Percentiles rank a stretch among this genome's conserved stretches.
Evolutionary conservation across 2,797 vertebrate genomes (phyloP).

Genomic region (Denticeps clupeoides): DNA sequence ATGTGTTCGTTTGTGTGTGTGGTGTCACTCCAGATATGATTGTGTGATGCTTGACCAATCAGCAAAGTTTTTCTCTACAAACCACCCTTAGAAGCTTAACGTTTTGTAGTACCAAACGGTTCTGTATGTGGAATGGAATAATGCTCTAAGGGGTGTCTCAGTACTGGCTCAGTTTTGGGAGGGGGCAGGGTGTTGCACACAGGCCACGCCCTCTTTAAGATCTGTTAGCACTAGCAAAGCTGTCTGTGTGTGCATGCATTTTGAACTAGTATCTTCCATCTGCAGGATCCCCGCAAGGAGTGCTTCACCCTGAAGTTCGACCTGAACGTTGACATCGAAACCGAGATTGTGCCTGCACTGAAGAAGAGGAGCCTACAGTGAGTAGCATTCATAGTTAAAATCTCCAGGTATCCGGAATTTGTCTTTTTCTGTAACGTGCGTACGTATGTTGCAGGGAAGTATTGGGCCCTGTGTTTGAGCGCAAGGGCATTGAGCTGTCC

Average conservation of each 20-base stretch:
- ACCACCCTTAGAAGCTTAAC: too few species aligned
- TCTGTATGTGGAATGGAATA: too few species aligned
- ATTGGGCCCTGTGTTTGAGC: conserved; percentile 79
- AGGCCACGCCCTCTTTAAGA: too few species aligned
- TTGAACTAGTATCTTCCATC: conserved; percentile 5
- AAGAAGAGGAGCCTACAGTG: conserved; percentile 91
- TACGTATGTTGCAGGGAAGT: conserved; percentile 65
- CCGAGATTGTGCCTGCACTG: conserved; percentile 81
- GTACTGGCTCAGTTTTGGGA: too few species aligned
- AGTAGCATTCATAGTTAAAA: conserved; percentile 28
- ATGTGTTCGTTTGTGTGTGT: too few species aligned
- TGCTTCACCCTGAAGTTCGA: conserved; percentile 96
- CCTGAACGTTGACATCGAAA: conserved; percentile 71
- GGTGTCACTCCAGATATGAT: too few species aligned
- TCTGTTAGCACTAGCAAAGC: too few species aligned
- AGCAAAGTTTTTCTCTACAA: too few species aligned
- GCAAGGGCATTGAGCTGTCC: conserved; percentile 73
- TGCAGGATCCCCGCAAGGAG: conserved; percentile 89
- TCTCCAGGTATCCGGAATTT: not conserved
- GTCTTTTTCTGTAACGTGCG: not conserved
- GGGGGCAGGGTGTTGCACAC: too few species aligned
- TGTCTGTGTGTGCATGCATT: not conserved
- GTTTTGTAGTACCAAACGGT: too few species aligned
- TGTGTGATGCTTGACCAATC: too few species aligned
- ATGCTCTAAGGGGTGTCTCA: too few species aligned